Evolutionary conservation across 1,140 invertebrate species (phyloP).

Genomic region (Bombus vancouverensis): DNA sequence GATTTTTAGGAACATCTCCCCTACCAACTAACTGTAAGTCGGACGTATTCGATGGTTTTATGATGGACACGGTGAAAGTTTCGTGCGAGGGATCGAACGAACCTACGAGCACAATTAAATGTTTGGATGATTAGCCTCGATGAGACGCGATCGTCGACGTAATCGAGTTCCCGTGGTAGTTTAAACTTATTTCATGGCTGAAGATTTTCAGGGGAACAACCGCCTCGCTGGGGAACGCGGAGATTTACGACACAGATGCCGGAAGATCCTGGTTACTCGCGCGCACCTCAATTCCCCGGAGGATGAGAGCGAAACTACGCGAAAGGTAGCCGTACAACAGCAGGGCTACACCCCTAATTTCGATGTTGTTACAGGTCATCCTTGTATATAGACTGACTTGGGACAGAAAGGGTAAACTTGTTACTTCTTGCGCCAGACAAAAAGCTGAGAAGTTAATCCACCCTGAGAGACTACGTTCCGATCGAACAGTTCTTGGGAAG

Average conservation of each 20-base stretch:
- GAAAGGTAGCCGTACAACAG: constrained; percentile 7
- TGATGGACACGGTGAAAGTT: background rate
- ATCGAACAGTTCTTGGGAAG: background rate
- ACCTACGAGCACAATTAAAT: background rate
- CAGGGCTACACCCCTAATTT: constrained; percentile 12
- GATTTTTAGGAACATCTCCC: background rate
- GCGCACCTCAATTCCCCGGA: background rate
- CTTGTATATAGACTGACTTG: too few species aligned
- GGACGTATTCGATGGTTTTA: background rate
- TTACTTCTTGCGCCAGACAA: background rate
- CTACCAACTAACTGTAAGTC: background rate
- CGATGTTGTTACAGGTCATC: background rate
- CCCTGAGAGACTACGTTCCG: background rate
- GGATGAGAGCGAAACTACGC: background rate
- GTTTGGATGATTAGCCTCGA: background rate
- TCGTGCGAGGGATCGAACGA: background rate
- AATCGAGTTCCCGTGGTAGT: constrained; percentile 20
- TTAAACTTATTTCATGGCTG: constrained; percentile 31
- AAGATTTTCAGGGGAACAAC: constrained; percentile 25
- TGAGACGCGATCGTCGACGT: background rate
- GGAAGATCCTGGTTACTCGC: background rate
- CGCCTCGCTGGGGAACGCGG: background rate
- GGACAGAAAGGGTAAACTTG: background rate
- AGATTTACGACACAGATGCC: constrained; percentile 42
- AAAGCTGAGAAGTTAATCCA: background rate